phyloP scores from a whole-genome alignment of 2,888 invertebrate species.

The Polymixis flavicincta region DNA sequence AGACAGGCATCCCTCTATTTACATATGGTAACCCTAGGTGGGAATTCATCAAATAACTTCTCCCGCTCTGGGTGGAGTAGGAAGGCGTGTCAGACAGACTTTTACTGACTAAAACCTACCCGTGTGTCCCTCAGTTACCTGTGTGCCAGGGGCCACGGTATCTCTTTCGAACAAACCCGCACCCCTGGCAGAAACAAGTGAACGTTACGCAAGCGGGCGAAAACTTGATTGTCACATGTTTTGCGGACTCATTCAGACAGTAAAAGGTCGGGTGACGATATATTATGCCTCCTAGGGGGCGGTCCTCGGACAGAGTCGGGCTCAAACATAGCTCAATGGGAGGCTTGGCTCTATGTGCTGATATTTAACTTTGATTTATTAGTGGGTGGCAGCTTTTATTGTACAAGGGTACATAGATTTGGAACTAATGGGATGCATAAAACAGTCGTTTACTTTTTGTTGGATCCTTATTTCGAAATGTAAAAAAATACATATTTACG shows the following conservation, averaged over 20 bases:
- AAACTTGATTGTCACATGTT: not conserved
- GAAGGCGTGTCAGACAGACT: no score
- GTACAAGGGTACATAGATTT: not conserved
- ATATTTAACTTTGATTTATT: constrained; percentile 53
- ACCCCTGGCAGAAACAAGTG: no score
- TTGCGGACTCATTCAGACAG: constrained; percentile 1
- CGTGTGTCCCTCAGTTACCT: no score
- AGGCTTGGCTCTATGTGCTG: not conserved
- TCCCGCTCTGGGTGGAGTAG: no score
- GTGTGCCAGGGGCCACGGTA: no score
- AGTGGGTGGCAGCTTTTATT: constrained; percentile 26
- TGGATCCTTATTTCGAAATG: not conserved
- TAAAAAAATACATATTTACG: not conserved
- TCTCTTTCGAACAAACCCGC: no score
- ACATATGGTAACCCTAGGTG: no score
- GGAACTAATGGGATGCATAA: not conserved
- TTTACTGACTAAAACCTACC: no score
- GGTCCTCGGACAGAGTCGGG: constrained; percentile 13
- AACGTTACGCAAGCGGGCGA: no score
- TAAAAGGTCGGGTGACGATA: constrained; percentile 29
- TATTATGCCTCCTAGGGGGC: constrained; percentile 49
- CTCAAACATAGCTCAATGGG: not conserved
- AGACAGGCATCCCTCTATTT: no score
- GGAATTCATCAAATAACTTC: no score
- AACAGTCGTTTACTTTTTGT: not conserved